Evolutionary conservation across 2,888 invertebrate genomes (phyloP).

Genomic region (Poecilobothrus nobilitatus): DNA sequence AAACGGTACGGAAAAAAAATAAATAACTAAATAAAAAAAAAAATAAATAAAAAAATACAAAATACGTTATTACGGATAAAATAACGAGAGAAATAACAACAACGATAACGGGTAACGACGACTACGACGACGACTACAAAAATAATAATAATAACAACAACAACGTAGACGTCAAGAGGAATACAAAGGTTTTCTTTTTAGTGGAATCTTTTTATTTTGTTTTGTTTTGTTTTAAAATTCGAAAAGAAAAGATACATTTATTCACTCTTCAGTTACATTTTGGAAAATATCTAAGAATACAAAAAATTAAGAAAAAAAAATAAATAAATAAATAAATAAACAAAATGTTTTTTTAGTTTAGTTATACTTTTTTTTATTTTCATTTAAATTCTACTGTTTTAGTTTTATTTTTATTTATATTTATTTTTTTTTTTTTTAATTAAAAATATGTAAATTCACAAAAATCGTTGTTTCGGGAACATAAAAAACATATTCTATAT

Average conservation of each 20-base stretch:
- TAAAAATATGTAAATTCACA: constrained; percentile 6
- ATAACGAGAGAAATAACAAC: too few species aligned
- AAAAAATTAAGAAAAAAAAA: not conserved
- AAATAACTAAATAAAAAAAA: too few species aligned
- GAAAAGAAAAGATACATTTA: not conserved
- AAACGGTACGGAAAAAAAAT: too few species aligned
- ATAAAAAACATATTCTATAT: too few species aligned
- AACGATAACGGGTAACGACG: not conserved
- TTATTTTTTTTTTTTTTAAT: not conserved
- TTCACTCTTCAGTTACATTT: not conserved
- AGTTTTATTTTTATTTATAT: not conserved
- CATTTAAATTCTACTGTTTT: constrained; percentile 3
- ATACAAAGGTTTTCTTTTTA: not conserved
- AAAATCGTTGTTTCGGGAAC: not conserved
- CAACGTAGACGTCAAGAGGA: not conserved
- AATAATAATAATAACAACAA: not conserved
- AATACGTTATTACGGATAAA: too few species aligned
- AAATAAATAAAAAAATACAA: too few species aligned
- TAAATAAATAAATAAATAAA: not conserved
- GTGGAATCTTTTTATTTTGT: not conserved
- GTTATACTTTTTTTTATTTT: not conserved
- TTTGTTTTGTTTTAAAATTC: not conserved
- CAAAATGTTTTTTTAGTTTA: not conserved
- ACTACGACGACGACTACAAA: not conserved
- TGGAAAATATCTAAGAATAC: not conserved